Evolutionary conservation across 2,797 vertebrate genomes (phyloP).

Genomic region (Astyanax mexicanus): DNA sequence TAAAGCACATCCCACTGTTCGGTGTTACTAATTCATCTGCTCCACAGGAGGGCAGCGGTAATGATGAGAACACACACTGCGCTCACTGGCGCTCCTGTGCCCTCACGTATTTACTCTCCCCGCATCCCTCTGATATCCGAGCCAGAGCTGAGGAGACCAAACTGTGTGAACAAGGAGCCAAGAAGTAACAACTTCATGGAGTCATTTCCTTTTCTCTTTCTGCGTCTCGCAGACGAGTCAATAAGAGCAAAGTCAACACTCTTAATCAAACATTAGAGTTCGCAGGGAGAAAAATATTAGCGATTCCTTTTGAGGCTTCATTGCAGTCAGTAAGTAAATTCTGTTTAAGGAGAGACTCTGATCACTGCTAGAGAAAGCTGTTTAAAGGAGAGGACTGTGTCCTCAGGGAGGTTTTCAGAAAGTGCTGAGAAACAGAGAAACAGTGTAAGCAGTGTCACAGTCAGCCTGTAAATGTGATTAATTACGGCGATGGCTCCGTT

Average conservation of each 20-base stretch:
- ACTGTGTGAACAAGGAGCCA: constrained; percentile 14
- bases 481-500: constrained; percentile 42
- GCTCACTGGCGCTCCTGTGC: constrained; percentile 21
- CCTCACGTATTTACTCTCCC: constrained; percentile 35
- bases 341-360: constrained; percentile 27
- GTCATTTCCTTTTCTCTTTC: constrained; percentile 44
- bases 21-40: constrained; percentile 79
- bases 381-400: constrained; percentile 4
- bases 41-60: constrained; percentile 71
- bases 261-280: constrained; percentile 34
- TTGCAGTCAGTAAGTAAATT: constrained; percentile 26
- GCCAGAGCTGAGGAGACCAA: background rate
- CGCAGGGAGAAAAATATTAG: constrained; percentile 30
- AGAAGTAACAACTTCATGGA: constrained; percentile 8
- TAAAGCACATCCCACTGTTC: constrained; percentile 67
- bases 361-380: constrained; percentile 10
- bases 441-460: constrained; percentile 22
- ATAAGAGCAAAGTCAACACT: constrained; percentile 51
- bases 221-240: constrained; percentile 29
- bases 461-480: constrained; percentile 56
- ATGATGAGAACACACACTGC: constrained; percentile 59
- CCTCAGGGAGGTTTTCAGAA: constrained; percentile 10
- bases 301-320: constrained; percentile 41
- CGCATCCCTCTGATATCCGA: constrained; percentile 33
- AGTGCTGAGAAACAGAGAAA: constrained; percentile 14